Percentiles rank a stretch among this genome's conserved stretches.
These are phyloP conservation scores for Pseudomyrmex concolor DNA, from an alignment of 1,140 invertebrate genomes.

Conservation along the genomic window DNA sequence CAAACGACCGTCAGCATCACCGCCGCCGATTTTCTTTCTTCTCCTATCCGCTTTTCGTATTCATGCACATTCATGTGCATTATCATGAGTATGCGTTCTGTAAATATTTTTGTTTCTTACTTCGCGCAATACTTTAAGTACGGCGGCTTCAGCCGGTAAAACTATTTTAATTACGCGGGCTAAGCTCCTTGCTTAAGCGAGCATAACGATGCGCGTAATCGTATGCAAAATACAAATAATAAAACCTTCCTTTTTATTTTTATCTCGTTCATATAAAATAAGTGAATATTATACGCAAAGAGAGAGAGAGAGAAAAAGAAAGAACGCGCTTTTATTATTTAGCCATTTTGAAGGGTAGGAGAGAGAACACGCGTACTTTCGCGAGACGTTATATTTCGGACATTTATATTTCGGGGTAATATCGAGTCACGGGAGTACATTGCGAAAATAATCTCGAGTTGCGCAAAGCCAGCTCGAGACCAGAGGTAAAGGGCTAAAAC, in stretches of 20 bases:
- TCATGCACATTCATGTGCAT: constrained; percentile 15
- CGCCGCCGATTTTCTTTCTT: neutral
- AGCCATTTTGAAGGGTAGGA: constrained; percentile 3
- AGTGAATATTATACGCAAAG: neutral
- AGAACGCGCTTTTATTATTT: constrained; percentile 30
- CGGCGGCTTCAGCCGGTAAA: neutral
- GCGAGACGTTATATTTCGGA: neutral
- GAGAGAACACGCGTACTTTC: neutral
- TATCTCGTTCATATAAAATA: neutral
- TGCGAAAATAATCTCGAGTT: constrained; percentile 54
- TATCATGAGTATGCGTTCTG: constrained; percentile 10
- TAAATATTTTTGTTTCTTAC: constrained; percentile 36
- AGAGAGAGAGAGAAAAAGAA: neutral
- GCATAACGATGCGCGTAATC: constrained; percentile 9
- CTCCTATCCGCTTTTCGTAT: constrained; percentile 1
- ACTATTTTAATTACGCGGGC: constrained; percentile 21
- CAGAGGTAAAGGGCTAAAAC: constrained; percentile 56
- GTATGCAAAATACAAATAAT: neutral
- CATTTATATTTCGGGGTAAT: constrained; percentile 59
- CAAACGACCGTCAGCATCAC: neutral
- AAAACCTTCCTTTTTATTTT: neutral
- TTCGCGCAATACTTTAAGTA: constrained; percentile 12
- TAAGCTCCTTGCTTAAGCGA: neutral
- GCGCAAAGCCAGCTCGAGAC: constrained; percentile 46
- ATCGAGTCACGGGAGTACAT: constrained; percentile 46